A percentile compares a stretch with the other conserved stretches of the same genome.
Evolutionary conservation across 37 sponge, comb jelly and placozoan species (phyloP).

Genomic region (Hormiphora californensis): DNA sequence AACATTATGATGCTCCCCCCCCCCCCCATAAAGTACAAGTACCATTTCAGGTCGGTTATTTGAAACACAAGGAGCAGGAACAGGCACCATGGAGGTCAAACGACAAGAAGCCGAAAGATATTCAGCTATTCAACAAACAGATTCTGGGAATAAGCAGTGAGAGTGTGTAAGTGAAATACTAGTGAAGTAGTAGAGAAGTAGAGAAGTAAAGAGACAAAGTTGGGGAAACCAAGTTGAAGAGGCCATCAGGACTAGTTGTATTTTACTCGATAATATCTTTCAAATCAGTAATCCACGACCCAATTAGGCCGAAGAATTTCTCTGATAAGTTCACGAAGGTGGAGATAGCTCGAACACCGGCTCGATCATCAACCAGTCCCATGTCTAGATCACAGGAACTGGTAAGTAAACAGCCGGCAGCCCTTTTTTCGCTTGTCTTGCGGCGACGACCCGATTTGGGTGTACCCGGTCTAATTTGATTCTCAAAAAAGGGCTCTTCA

Average conservation of each 20-base stretch:
- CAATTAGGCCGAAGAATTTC: constrained; percentile 15
- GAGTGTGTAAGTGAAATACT: constrained; percentile 41
- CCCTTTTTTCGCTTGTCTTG: too few species aligned
- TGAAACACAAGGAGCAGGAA: constrained; percentile 51
- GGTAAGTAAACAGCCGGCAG: neutral
- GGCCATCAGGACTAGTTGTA: too few species aligned
- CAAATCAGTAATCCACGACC: too few species aligned
- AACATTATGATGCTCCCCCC: too few species aligned
- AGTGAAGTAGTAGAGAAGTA: too few species aligned
- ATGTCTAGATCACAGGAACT: neutral
- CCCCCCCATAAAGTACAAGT: too few species aligned
- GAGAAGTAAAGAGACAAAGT: too few species aligned
- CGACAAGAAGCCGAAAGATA: constrained; percentile 38
- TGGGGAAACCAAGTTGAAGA: too few species aligned
- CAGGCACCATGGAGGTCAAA: constrained; percentile 31
- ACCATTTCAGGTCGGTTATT: constrained; percentile 15
- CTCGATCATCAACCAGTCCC: neutral
- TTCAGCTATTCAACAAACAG: constrained; percentile 42
- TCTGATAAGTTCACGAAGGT: constrained; percentile 40
- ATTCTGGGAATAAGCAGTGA: constrained; percentile 36
- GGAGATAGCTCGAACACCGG: neutral
- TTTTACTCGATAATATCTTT: too few species aligned
- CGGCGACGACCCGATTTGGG: too few species aligned
- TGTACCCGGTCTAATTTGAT: neutral
- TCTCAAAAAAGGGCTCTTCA: neutral